Evolutionary conservation across 2,797 vertebrate species (phyloP), one percentile per base, ranked within the genome.

Genomic region (Eulemur albifrons): DNA sequence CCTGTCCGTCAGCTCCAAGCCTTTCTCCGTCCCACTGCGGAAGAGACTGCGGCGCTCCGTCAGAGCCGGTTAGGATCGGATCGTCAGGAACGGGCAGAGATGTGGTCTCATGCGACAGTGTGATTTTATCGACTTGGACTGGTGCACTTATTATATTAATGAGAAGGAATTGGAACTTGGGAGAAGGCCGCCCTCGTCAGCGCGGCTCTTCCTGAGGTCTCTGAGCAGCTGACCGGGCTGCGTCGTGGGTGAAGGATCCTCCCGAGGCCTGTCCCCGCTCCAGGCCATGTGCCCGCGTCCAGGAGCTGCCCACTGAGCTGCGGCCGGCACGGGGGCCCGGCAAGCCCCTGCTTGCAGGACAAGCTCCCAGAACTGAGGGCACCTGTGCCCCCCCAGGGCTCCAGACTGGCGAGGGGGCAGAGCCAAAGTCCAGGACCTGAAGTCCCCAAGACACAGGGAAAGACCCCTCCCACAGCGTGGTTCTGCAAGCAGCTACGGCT

Each of bases 61-160:
- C 97, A 97, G 67, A 97, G 96, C 97, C 88, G 65, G 97, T 97
- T 98, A 97, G 84, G 94, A 50, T 98, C 93, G 52, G 95, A 87
- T 97, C 94, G n/a, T 98, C 80, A 94, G 79, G 92, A 98, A 95
- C 13, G 43, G 95, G 97, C 97, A 92, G 97, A 98, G 98, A 93
- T 91, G 50, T 30, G 67, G 96, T 97, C 94, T 52, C 70, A 81
- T 97, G 97, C 97, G 96, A 96, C 97, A 94, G 90, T 67, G 73
- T 98, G 97, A 98, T 98, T 93, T 98, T 94, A 97, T 96, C 94
- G 50, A 45, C 93, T 94, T 91, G 95, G 98, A 98, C 98, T 98
- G 98, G 96, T 98, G 97, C 96, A 96, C 98, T 98, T 98, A 98
- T 98, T 98, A 98, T 95, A 98, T 98, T 98, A 98, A 98, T 98